Evolutionary conservation across 2,113 vertebrate genomes (phyloP).

Genomic region (Myotis davidii): DNA sequence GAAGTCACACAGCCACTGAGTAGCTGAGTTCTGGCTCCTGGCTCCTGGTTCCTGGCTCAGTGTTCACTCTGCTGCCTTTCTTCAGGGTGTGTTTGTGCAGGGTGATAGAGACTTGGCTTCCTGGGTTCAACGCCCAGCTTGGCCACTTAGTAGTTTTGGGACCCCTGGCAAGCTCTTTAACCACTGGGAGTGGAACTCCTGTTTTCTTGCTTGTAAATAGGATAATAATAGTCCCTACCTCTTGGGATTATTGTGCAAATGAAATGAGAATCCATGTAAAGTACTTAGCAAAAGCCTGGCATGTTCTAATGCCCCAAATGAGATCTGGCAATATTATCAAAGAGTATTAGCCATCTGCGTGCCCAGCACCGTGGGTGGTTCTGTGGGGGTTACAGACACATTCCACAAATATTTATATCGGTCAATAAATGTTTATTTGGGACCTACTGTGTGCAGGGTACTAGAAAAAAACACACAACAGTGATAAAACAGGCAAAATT

Average conservation of each 20-base stretch:
- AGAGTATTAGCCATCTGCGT: neutral
- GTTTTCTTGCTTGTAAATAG: slow-evolving; percentile 32
- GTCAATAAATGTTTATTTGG: slow-evolving; percentile 37
- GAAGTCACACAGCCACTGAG: slow-evolving; percentile 12
- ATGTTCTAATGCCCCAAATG: neutral
- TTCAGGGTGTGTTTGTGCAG: neutral
- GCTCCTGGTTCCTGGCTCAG: neutral
- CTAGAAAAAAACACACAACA: neutral
- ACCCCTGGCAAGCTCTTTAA: neutral
- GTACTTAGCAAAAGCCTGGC: neutral
- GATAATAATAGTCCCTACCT: neutral
- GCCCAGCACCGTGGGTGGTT: neutral
- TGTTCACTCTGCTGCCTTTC: neutral
- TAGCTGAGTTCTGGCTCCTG: neutral
- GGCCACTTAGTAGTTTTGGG: neutral
- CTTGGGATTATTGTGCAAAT: neutral
- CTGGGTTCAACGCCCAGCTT: neutral
- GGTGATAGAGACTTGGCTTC: neutral
- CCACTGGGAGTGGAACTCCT: neutral
- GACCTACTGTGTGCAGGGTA: slow-evolving; percentile 52
- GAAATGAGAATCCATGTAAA: neutral
- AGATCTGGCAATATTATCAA: neutral
- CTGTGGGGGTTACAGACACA: neutral
- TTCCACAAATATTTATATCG: neutral
- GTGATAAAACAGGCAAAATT: neutral